Conservation (phyloP, 2,113 vertebrate species). For the Choloepus hoffmanni region DNA sequence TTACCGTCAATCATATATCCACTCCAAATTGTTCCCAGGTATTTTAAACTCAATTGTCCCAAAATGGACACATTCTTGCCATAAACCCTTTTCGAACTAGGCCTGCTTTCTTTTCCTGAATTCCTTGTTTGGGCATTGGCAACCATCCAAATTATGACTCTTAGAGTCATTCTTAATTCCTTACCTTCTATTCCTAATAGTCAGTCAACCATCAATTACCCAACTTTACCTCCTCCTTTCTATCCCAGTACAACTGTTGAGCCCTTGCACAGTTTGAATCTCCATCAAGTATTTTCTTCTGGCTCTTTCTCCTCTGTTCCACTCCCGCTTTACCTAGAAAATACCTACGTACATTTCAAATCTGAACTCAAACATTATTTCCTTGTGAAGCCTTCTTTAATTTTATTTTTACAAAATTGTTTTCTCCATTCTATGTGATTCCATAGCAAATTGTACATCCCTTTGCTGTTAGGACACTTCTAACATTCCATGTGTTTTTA, state of each 20-base stretch:
- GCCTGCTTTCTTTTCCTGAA: background rate
- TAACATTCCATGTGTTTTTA: background rate
- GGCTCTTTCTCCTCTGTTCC: background rate
- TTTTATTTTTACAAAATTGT: conserved; percentile 22
- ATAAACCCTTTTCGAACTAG: background rate
- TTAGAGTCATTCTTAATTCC: conserved; percentile 17
- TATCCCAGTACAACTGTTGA: background rate
- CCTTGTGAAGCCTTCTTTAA: background rate
- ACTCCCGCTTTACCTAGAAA: background rate
- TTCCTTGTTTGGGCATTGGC: background rate
- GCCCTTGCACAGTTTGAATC: background rate
- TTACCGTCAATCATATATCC: background rate
- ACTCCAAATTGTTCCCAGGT: background rate
- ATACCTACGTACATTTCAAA: background rate
- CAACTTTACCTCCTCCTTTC: background rate
- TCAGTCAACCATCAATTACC: background rate
- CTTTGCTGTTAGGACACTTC: background rate
- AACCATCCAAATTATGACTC: background rate
- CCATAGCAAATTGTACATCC: background rate
- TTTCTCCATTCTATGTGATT: background rate
- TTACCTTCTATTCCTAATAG: background rate
- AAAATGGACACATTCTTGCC: background rate
- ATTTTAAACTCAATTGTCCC: conserved; percentile 49
- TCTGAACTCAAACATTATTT: background rate
- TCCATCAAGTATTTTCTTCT: background rate